Evolutionary conservation across 2,888 invertebrate species (phyloP), one percentile per base, ranked within the genome.

Genomic region (Silvanus unidentatus): DNA sequence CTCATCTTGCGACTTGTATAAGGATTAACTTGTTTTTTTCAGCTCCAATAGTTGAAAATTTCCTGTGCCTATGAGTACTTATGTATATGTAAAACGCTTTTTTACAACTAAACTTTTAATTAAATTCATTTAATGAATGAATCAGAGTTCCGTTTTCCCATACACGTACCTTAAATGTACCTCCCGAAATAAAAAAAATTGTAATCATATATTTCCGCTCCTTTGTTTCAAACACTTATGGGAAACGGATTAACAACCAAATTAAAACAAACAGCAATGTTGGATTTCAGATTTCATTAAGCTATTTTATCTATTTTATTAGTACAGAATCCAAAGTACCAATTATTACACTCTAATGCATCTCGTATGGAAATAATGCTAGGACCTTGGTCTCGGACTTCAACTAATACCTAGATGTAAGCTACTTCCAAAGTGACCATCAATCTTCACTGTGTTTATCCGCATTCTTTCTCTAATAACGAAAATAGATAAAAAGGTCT

Each of bases 401-500:
- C 15, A 37, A 37, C 37, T 37, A 37, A 10, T 37, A 35, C 6
- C 16, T 9, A 9, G 9, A 37, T 11, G 37, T 13, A 6, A 37
- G 16, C 37, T 13, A 12, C 35, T 9, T 35, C 35, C 11, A 12
- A n/a, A n/a, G n/a, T n/a, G n/a, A n/a, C 32, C 32, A 32, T 32
- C 32, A 32, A 12, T 12, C n/a, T 32, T 12, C 32, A 32, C 15
- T 12, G 15, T 50, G 42, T 52, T 54, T 54, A 54, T 54, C 54
- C 54, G 50, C 54, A 54, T 54, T 54, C 50, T 48, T 47, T 39
- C 10, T 13, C 9, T 44, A 44, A 47, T 47, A 32, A 44, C 36
- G 37, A 42, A 47, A 47, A 47, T 32, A 44, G 43, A 47, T 36
- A 44, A 40, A 45, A 41, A 42, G 15, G 13, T 3, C 22, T 22